Evolutionary conservation across 2,888 invertebrate species (phyloP), one percentile per base, ranked within the genome.

Genomic region (Limnephilus rhombicus): DNA sequence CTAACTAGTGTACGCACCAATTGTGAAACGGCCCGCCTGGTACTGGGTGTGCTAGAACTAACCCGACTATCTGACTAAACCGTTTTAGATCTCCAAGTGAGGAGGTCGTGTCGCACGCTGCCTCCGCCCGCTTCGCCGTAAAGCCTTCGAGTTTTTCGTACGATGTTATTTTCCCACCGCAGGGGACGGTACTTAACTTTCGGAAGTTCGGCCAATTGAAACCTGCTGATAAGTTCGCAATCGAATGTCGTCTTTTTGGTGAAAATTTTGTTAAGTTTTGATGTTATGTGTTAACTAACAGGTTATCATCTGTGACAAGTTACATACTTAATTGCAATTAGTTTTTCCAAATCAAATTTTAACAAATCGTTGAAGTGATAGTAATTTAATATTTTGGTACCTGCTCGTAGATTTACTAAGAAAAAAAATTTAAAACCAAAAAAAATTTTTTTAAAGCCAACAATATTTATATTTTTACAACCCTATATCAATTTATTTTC

Each of bases 81-180:
- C 86, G 86, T 18, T 86, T 86, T 86, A 83, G 86, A 29, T 45
- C 45, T 45, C 45, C 86, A n/a, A 13, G 29, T 29, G 45, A 29
- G 86, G 45, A 86, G 86, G 86, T 86, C 13, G 86, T 86, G 86
- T 86, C 49, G 45, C 45, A 49, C 86, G 86, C 41, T 86, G 4
- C 15, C 29, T 37, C 4, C 83, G 13, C 31, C 7, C 31, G 31
- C 37, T 34, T 34, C 5, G 68, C 68, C 68, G 68, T n/a, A 68
- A 24, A 68, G 68, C 68, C 68, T 68, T 9, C 68, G 24, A 24
- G 68, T 24, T 68, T 49, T 11, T 49, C 13, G 15, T 3, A 29
- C 49, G 31, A 86, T 86, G 83, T 83, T 37, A 24, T 68, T 68
- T 68, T 68, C 68, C 68, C 68, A 68, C n/a, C 24, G 68, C n/a